A percentile compares a stretch with the other conserved stretches of the same genome.
Conservation (phyloP, 2,113 vertebrate genomes). For the Leptobrachium ailaonicum region DNA sequence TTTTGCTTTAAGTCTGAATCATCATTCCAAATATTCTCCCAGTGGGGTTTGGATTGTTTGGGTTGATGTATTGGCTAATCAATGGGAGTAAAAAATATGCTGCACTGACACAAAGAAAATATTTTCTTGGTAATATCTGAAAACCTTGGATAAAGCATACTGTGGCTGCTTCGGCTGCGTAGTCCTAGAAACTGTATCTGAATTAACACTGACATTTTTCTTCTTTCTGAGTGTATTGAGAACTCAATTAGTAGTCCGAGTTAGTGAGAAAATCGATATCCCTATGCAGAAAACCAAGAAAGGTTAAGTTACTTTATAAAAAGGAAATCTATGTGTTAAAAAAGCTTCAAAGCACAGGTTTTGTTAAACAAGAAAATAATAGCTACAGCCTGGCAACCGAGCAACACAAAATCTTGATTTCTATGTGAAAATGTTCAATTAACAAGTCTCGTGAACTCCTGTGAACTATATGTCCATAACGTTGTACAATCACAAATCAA, state of each 20-base stretch:
- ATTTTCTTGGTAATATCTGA: no score
- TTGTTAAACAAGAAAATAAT: constrained; percentile 31
- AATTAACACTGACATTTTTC: constrained; percentile 45
- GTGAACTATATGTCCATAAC: constrained; percentile 4
- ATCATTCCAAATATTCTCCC: no score
- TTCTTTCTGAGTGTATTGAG: constrained; percentile 44
- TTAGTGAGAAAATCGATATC: constrained; percentile 38
- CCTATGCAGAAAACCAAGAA: constrained; percentile 28
- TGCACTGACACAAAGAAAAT: no score
- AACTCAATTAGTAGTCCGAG: constrained; percentile 50
- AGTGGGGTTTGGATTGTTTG: no score
- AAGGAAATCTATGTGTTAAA: constrained; percentile 40
- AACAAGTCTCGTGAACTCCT: neutral
- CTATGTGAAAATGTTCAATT: constrained; percentile 13
- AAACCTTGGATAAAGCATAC: constrained; percentile 31
- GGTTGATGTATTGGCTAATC: no score
- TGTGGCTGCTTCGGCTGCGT: neutral
- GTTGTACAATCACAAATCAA: neutral
- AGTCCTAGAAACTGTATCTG: constrained; percentile 39
- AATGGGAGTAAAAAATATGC: no score
- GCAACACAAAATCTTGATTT: constrained; percentile 20
- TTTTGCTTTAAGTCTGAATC: no score
- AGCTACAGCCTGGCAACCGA: constrained; percentile 20
- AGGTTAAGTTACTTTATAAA: constrained; percentile 44
- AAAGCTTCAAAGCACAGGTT: constrained; percentile 37